Evolutionary conservation across 2,888 invertebrate genomes (phyloP).

Genomic region (Plagiodera versicolora): DNA sequence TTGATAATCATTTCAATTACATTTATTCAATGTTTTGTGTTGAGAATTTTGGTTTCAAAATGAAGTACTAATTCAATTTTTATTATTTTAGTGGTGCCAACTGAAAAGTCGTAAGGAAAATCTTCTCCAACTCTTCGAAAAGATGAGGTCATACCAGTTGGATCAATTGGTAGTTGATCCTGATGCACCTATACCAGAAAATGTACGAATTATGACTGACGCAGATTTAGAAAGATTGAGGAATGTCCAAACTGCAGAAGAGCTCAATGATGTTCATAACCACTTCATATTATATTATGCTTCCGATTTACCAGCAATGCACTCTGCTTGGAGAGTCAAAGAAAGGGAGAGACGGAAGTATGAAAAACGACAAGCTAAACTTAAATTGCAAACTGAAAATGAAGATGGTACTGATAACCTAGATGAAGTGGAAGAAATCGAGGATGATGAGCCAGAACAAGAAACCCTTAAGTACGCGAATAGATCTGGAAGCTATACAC

Average conservation of each 20-base stretch:
- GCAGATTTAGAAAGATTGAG: conserved; percentile 80
- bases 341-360: conserved; percentile 65
- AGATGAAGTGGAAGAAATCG: conserved; percentile 60
- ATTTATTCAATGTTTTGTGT: too few relatives aligned
- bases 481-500: conserved; percentile 84
- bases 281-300: conserved; percentile 94
- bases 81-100: conserved; percentile 80
- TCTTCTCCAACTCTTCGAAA: conserved; percentile 78
- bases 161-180: conserved; percentile 80
- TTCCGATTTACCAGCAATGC: conserved; percentile 81
- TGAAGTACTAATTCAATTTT: too few relatives aligned
- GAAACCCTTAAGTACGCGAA: conserved; percentile 81
- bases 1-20: too few relatives aligned
- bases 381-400: conserved; percentile 60
- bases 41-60: too few relatives aligned
- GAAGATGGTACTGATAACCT: conserved; percentile 68
- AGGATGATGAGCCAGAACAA: conserved; percentile 60
- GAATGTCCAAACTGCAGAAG: conserved; percentile 82
- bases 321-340: conserved; percentile 69
- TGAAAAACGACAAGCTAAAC: conserved; percentile 55
- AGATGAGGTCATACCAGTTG: conserved; percentile 89
- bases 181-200: conserved; percentile 82
- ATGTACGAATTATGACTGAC: conserved; percentile 79
- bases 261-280: conserved; percentile 88
- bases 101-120: conserved; percentile 82